Base-by-base conservation (phyloP, 92 coral and sea anemone species). In the Epizoanthus stellaris region DNA sequence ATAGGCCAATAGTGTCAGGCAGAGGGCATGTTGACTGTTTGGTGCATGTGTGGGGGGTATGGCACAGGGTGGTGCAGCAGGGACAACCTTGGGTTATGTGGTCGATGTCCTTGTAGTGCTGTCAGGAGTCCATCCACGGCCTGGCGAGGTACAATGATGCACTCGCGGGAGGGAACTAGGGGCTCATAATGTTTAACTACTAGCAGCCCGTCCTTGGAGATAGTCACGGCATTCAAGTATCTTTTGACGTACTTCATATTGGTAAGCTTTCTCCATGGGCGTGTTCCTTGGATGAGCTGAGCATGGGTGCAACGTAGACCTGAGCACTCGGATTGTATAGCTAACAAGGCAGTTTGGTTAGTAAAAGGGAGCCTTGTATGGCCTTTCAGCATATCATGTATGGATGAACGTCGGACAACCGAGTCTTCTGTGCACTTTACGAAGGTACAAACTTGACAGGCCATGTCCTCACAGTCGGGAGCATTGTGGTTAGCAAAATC, bases 401-500 rank as follows among this genome's bases (percentile, higher is more conserved):
- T 67, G 11, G 88, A 76, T 25, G 92, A 36, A 66, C 74, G 88
- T 15, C 86, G 75, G 67, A 85, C 69, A 70, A 89, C 89, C 4
- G 89, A 77, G 16, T 84, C 88, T 39, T 62, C 60, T 73, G 89
- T 25, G 80, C n/a, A 61, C 13, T 76, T 90, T 17, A 58, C 61
- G 40, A 90, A 90, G 30, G 90, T 6, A 79, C 93, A 90, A 25
- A 72, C 79, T 52, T 87, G 90, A 82, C 85, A 70, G 63, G 80
- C 62, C 17, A 43, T 45, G 61, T 72, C 81, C 38, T 80, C 59
- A 59, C 90, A 81, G 5, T 23, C 57, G 34, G 67, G 66, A 36
- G 90, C 87, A 70, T 89, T 89, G 38, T 79, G 82, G 85, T 84
- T 85, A 11, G 89, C 79, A 20, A 87, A 90, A 77, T 90, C 93